phyloP scores from a whole-genome alignment of 2,888 invertebrate genomes.

The Prenolepis imparis region DNA sequence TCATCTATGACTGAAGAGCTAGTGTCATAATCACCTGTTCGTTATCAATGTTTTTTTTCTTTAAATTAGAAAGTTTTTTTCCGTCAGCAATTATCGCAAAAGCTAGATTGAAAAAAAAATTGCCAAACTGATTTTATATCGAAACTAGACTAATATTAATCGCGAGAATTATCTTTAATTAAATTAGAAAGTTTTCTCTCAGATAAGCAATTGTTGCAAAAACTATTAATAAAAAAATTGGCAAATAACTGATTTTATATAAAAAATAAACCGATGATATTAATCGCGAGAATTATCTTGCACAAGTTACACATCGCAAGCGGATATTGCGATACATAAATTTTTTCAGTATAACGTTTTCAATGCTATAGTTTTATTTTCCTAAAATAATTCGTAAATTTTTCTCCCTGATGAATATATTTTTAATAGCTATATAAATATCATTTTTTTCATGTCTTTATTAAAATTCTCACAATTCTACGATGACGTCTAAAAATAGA shows the following conservation, averaged over 20 bases:
- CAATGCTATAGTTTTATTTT: background rate
- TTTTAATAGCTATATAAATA: background rate
- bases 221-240: background rate
- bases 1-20: slow-evolving; percentile 21
- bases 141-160: background rate
- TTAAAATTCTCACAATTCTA: too few relatives aligned
- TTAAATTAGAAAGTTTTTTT: background rate
- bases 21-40: background rate
- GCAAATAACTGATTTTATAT: background rate
- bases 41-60: background rate
- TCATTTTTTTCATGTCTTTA: background rate
- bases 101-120: slow-evolving; percentile 1
- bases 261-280: background rate
- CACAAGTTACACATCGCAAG: background rate
- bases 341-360: background rate
- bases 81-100: background rate
- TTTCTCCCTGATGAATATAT: background rate
- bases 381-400: background rate
- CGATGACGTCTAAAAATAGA: too few relatives aligned
- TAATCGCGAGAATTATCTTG: background rate
- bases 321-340: background rate
- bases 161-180: background rate
- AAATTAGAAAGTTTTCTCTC: background rate
- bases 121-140: background rate
- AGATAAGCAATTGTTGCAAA: background rate